Percentiles rank a stretch among this genome's conserved stretches.
Evolutionary conservation across 2,113 vertebrate genomes (phyloP).

Genomic region (Cephalopterus ornatus): DNA sequence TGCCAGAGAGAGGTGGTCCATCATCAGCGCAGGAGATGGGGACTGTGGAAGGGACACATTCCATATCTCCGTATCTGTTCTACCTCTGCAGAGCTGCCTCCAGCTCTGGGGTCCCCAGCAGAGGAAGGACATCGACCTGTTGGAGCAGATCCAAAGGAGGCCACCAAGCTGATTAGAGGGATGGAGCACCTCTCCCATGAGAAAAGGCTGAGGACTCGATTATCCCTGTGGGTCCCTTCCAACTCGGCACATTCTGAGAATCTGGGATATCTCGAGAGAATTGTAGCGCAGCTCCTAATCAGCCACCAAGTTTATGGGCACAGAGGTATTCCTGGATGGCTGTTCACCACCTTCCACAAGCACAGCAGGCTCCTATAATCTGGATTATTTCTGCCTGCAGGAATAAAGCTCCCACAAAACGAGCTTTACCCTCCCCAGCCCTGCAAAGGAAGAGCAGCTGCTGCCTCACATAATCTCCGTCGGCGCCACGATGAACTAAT

Average conservation of each 20-base stretch:
- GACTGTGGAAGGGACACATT: fast-evolving
- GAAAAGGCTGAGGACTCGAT: background rate
- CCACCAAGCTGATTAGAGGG: background rate
- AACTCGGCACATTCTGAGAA: background rate
- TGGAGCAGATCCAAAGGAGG: background rate
- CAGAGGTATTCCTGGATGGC: background rate
- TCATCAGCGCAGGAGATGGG: fast-evolving
- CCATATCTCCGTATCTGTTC: background rate
- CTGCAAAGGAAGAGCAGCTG: background rate
- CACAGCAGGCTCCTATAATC: constrained; percentile 1
- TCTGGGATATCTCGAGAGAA: background rate
- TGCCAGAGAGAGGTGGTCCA: background rate
- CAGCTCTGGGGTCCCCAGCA: background rate
- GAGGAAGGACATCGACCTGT: background rate
- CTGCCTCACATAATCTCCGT: background rate
- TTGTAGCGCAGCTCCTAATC: background rate
- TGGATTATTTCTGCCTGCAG: constrained; percentile 14
- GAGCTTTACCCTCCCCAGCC: background rate
- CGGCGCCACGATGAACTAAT: fast-evolving
- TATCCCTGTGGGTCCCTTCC: background rate
- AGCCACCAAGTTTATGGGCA: fast-evolving
- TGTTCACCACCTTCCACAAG: background rate
- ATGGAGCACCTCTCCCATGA: background rate
- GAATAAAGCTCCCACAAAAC: background rate
- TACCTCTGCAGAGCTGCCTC: background rate